Conservation (phyloP, 2,888 invertebrate species). For the Sipunculus nudus region DNA sequence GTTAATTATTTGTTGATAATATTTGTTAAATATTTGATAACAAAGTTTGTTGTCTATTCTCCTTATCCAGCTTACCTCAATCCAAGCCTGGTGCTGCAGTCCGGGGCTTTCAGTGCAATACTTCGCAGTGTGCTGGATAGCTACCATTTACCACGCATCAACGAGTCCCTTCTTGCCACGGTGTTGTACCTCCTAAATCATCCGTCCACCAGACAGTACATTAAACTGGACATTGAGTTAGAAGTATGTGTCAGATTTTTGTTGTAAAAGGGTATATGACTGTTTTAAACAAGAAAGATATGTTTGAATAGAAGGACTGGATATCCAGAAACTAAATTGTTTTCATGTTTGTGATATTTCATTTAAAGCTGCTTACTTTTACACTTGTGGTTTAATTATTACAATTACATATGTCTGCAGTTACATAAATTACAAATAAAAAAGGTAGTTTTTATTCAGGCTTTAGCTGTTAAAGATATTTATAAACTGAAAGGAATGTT, state of each 20-base stretch:
- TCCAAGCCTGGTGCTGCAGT: constrained; percentile 69
- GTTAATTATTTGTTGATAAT: no score
- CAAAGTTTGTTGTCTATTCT: not conserved
- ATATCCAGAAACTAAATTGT: no score
- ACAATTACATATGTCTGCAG: no score
- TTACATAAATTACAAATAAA: not conserved
- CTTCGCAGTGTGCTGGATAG: constrained; percentile 85
- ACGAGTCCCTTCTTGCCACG: constrained; percentile 89
- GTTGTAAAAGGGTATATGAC: not conserved
- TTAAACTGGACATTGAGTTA: constrained; percentile 75
- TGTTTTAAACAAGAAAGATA: no score
- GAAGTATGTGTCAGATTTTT: constrained; percentile 56
- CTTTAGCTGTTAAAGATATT: not conserved
- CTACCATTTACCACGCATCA: constrained; percentile 86
- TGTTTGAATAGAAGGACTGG: no score
- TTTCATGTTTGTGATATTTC: no score
- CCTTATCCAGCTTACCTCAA: constrained; percentile 77
- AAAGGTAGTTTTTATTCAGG: not conserved
- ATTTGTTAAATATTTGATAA: not conserved
- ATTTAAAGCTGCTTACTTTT: no score
- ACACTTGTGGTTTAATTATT: no score
- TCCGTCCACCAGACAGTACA: constrained; percentile 80
- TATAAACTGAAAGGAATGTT: no score
- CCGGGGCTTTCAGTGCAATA: constrained; percentile 77
- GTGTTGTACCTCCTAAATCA: constrained; percentile 85